phyloP scores from a whole-genome alignment of 1,140 invertebrate species.

The Drosophila ananassae region DNA sequence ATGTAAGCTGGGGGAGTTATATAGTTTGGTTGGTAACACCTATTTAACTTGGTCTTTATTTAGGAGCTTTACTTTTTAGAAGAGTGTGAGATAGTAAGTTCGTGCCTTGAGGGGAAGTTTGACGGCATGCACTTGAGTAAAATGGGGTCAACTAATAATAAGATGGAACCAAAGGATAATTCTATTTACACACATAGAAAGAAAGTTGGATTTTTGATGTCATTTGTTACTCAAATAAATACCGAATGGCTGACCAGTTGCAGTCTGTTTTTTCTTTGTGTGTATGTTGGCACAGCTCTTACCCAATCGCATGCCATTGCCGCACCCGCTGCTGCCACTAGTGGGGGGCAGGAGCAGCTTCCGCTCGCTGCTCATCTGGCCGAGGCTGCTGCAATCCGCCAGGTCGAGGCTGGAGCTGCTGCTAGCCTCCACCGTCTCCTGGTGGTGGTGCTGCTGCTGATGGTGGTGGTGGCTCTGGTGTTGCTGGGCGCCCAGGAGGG shows the following conservation, averaged over 20 bases:
- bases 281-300: constrained; percentile 47
- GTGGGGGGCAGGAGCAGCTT: constrained; percentile 69
- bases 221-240: neutral
- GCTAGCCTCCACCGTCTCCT: constrained; percentile 65
- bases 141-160: neutral
- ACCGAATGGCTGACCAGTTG: constrained; percentile 1
- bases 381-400: constrained; percentile 76
- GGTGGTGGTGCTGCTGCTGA: constrained; percentile 45
- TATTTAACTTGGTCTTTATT: neutral
- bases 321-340: constrained; percentile 52
- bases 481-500: constrained; percentile 66
- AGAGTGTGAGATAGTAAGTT: neutral
- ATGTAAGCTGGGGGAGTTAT: neutral
- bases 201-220: neutral
- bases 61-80: neutral
- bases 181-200: neutral
- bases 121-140: neutral
- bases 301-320: constrained; percentile 75
- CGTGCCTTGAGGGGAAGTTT: neutral
- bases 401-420: constrained; percentile 83
- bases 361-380: constrained; percentile 75
- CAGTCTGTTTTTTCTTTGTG: constrained; percentile 2
- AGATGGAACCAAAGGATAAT: neutral
- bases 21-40: neutral
- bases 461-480: constrained; percentile 36